Base-by-base conservation (phyloP, 2,888 invertebrate species). In the Allygus modestus region DNA sequence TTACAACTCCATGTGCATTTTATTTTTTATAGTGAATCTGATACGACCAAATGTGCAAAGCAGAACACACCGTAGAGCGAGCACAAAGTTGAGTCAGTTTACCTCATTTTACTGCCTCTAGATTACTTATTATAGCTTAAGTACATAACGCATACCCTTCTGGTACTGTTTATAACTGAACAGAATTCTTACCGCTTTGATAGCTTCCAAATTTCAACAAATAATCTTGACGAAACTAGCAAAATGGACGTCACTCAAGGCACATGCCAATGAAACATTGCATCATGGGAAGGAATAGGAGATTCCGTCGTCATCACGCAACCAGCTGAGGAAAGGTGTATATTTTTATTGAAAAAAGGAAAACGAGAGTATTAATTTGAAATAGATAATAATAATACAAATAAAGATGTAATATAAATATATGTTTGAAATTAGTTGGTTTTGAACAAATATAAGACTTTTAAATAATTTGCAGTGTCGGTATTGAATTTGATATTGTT, bases 241-340 rank as follows among this genome's bases (percentile, higher is more conserved):
- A 93, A 93, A 93, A 93, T 93, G 93, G 93, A 93, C 92, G 93
- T 93, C 92, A 91, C 92, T 91, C 92, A 91, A 91, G 93, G 93
- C 93, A 93, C 93, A 93, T 93, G 93, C 93, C 93, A 93, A 91
- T 91, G 92, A 90, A 91, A 91, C 91, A 89, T 89, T 91, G 92
- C 91, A 92, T 92, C 92, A 90, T 91, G 91, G 91, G 91, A 84
- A 87, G 83, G 85, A 28, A 37, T 79, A 58, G 58, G 54, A 79
- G 79, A 79, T 79, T 58, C 79, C 84, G 82, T 85, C 85, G 81
- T 73, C 73, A 82, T 85, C 86, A 86, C 85, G 86, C 86, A 77
- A 82, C 81, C 65, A 82, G 85, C 85, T 87, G 88, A 33, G 89
- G 89, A 89, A 88, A 89, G 89, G 89, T 89, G 89, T 87, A 88